Evolutionary conservation across 1,140 invertebrate genomes (phyloP).

Genomic region (Nasonia vitripennis): DNA sequence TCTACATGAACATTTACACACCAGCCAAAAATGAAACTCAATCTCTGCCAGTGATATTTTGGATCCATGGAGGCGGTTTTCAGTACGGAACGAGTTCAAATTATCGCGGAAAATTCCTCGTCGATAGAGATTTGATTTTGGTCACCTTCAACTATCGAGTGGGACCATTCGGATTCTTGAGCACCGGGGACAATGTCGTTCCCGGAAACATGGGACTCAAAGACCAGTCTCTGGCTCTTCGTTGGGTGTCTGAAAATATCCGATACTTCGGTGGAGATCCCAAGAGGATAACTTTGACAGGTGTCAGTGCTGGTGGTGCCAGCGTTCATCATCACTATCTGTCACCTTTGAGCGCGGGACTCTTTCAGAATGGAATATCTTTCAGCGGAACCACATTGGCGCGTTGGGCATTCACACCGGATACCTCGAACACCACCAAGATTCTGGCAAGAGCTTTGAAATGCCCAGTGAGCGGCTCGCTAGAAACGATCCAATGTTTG

Average conservation of each 20-base stretch:
- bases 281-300: conserved; percentile 73
- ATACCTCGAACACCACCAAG: conserved; percentile 80
- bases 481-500: neutral
- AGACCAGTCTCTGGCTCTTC: conserved; percentile 78
- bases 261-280: conserved; percentile 75
- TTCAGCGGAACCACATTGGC: conserved; percentile 85
- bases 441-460: conserved; percentile 80
- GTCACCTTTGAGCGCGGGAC: conserved; percentile 66
- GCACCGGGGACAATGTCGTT: conserved; percentile 74
- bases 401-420: conserved; percentile 82
- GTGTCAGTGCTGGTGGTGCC: conserved; percentile 75
- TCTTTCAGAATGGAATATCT: conserved; percentile 79
- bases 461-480: conserved; percentile 75
- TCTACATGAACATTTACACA: conserved; percentile 78
- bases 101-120: conserved; percentile 77
- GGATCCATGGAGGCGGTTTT: conserved; percentile 59
- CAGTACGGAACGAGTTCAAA: conserved; percentile 69
- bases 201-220: conserved; percentile 79
- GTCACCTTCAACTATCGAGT: conserved; percentile 81
- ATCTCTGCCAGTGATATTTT: conserved; percentile 65
- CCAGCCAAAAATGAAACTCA: conserved; percentile 60
- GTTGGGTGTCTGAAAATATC: conserved; percentile 78
- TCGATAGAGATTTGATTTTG: conserved; percentile 78
- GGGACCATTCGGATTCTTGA: conserved; percentile 78
- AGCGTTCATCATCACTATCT: conserved; percentile 80